phyloP scores from a whole-genome alignment of 1,140 invertebrate genomes.

The Caenorhabditis inopinata region DNA sequence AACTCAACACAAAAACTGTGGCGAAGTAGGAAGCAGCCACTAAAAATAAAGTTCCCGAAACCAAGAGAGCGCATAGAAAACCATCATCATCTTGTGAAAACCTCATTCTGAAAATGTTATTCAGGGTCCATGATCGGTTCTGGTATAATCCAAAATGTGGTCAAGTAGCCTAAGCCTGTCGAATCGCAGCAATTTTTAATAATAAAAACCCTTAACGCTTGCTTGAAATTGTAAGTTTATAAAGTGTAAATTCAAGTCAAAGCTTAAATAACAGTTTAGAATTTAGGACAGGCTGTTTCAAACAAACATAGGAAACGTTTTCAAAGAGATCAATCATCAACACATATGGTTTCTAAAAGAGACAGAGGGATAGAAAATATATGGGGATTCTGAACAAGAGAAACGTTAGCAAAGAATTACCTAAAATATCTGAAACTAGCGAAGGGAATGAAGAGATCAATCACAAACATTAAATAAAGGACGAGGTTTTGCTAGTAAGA shows the following conservation, averaged over 20 bases:
- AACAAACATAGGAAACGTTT: background rate
- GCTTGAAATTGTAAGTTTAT: no score
- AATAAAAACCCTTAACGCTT: no score
- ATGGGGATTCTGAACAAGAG: background rate
- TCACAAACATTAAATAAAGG: no score
- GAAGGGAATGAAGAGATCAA: no score
- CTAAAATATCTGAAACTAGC: background rate
- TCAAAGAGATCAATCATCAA: background rate
- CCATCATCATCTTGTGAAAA: constrained; percentile 9
- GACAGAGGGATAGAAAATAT: no score
- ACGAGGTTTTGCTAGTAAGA: no score
- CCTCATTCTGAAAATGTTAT: background rate
- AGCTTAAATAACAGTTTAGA: no score
- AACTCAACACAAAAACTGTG: background rate
- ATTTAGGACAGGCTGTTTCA: no score
- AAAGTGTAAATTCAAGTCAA: no score
- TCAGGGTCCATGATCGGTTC: background rate
- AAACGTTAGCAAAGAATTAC: background rate
- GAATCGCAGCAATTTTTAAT: no score
- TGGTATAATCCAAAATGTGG: no score
- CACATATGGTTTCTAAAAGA: background rate
- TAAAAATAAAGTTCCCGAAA: background rate
- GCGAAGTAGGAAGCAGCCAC: background rate
- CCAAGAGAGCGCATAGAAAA: background rate
- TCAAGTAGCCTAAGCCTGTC: no score